A percentile compares a stretch with the other conserved stretches of the same genome.
Evolutionary conservation across 2,888 invertebrate species (phyloP).

Genomic region (Mesorhabditis spiculigera): DNA sequence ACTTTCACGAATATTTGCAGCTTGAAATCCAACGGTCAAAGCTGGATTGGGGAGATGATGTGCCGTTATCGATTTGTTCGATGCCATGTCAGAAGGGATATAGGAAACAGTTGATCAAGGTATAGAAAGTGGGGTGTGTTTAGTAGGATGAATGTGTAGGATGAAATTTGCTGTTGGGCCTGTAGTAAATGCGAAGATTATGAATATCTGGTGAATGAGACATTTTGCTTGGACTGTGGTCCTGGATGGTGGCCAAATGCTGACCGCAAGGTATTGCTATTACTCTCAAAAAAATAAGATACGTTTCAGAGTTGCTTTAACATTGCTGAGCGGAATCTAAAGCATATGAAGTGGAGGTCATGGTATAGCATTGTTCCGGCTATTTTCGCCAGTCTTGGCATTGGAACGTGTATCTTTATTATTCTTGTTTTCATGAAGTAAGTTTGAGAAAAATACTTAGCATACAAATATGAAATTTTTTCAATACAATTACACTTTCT

Average conservation of each 20-base stretch:
- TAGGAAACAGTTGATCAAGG: slow-evolving; percentile 60
- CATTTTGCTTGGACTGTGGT: slow-evolving; percentile 52
- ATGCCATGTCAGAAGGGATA: slow-evolving; percentile 60
- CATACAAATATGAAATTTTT: background rate
- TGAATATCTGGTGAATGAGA: slow-evolving; percentile 52
- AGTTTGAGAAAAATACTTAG: slow-evolving; percentile 9
- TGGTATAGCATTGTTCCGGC: slow-evolving; percentile 71
- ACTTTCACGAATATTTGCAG: slow-evolving; percentile 15
- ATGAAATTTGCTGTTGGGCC: slow-evolving; percentile 63
- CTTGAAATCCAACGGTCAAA: slow-evolving; percentile 30
- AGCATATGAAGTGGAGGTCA: slow-evolving; percentile 67
- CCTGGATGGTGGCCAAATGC: slow-evolving; percentile 46
- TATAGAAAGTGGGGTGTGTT: slow-evolving; percentile 10
- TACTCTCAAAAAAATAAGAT: no score
- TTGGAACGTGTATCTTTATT: slow-evolving; percentile 67
- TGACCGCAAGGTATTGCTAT: background rate
- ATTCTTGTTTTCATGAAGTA: slow-evolving; percentile 65
- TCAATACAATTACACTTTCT: background rate
- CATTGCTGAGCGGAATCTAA: slow-evolving; percentile 37
- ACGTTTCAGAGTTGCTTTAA: slow-evolving; percentile 14
- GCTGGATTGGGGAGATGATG: slow-evolving; percentile 25
- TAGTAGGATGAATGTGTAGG: slow-evolving; percentile 40
- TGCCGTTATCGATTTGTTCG: slow-evolving; percentile 61
- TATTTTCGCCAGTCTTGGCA: slow-evolving; percentile 66
- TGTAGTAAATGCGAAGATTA: slow-evolving; percentile 55